A percentile compares a stretch with the other conserved stretches of the same genome.
Evolutionary conservation across 2,113 vertebrate genomes (phyloP).

Genomic region (Naja naja): DNA sequence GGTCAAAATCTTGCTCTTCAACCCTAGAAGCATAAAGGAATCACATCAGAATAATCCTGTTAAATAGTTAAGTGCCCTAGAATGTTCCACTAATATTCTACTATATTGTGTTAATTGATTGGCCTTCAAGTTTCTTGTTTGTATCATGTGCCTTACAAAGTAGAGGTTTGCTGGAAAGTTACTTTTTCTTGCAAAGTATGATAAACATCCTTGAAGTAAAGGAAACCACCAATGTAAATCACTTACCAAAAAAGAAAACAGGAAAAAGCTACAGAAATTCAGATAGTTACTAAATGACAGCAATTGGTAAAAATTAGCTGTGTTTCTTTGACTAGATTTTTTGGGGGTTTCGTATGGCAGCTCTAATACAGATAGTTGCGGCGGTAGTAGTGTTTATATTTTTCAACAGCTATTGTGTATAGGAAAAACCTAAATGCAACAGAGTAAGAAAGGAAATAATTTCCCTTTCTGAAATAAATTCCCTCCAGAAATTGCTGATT

Average conservation of each 20-base stretch:
- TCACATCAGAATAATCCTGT: background rate
- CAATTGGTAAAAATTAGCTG: background rate
- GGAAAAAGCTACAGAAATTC: background rate
- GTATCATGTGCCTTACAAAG: background rate
- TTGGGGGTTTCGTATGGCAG: background rate
- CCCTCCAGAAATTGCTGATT: background rate
- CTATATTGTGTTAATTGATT: background rate
- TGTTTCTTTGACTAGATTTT: background rate
- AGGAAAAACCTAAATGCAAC: constrained; percentile 4
- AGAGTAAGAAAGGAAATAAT: constrained; percentile 23
- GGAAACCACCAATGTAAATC: constrained; percentile 13
- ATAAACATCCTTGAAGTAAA: constrained; percentile 14
- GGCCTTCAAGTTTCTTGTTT: background rate
- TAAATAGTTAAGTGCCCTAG: too few relatives aligned
- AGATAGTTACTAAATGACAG: background rate
- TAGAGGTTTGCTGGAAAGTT: background rate
- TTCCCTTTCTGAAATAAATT: background rate
- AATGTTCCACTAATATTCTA: background rate
- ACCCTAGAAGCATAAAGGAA: background rate
- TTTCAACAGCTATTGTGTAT: constrained; percentile 21
- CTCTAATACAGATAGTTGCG: background rate
- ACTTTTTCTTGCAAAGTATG: background rate
- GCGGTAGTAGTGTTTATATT: background rate
- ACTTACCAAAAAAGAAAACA: background rate
- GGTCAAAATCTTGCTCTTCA: background rate